Evolutionary conservation across 2,888 invertebrate genomes (phyloP).

Genomic region (Eupelmus urozonus): DNA sequence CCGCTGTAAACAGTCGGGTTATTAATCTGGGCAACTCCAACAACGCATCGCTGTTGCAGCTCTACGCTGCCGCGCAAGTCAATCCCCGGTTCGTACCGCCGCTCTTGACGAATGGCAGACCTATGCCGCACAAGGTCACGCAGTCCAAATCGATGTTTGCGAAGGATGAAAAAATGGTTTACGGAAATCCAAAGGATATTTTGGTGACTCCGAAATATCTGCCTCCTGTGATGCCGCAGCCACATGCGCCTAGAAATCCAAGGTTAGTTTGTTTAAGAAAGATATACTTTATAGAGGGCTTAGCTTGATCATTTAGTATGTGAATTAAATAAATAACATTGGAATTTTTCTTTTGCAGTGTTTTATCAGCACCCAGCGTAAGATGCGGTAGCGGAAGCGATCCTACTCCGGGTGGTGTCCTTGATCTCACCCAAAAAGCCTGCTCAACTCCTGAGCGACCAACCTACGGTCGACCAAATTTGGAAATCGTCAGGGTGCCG

Average conservation of each 20-base stretch:
- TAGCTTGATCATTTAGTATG: no score
- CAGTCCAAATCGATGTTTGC: slow-evolving; percentile 84
- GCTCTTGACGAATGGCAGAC: slow-evolving; percentile 43
- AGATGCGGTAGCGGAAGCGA: slow-evolving; percentile 13
- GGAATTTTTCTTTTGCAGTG: slow-evolving; percentile 17
- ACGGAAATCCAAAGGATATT: slow-evolving; percentile 85
- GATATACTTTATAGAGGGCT: no score
- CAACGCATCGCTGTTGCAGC: slow-evolving; percentile 69
- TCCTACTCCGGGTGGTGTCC: slow-evolving; percentile 76
- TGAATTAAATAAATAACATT: no score
- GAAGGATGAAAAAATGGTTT: slow-evolving; percentile 82
- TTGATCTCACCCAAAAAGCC: slow-evolving; percentile 82
- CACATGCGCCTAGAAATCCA: slow-evolving; percentile 47
- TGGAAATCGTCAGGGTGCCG: slow-evolving; percentile 82
- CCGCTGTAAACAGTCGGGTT: slow-evolving; percentile 67
- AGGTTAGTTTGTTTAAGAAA: slow-evolving; percentile 40
- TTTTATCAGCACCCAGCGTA: slow-evolving; percentile 5
- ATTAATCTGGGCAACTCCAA: slow-evolving; percentile 73
- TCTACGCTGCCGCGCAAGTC: slow-evolving; percentile 71
- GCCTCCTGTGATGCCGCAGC: slow-evolving; percentile 45
- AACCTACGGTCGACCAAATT: slow-evolving; percentile 69
- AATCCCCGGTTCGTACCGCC: no score
- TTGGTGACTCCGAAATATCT: slow-evolving; percentile 79
- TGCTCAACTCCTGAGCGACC: slow-evolving; percentile 62
- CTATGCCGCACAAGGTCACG: slow-evolving; percentile 79